phyloP scores from a whole-genome alignment of 2,888 invertebrate genomes.

The Sarcophaga caerulescens region DNA sequence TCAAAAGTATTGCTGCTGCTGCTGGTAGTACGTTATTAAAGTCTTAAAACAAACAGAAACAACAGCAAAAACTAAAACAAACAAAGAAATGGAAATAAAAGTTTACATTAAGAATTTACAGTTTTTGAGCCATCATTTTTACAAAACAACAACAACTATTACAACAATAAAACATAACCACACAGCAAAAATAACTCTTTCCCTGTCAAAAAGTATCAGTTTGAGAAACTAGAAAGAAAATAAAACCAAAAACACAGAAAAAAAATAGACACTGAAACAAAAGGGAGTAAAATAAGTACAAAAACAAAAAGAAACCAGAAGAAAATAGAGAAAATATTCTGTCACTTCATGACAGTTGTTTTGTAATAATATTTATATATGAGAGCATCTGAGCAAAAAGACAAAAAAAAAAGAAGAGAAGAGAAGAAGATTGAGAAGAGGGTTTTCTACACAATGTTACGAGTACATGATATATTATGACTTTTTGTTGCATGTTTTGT shows the following conservation, averaged over 20 bases:
- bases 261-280: background rate
- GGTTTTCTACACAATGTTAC: background rate
- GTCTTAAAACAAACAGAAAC: too few relatives aligned
- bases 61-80: too few relatives aligned
- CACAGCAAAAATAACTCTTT: background rate
- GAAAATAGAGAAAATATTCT: slow-evolving; percentile 30
- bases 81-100: too few relatives aligned
- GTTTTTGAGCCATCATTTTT: too few relatives aligned
- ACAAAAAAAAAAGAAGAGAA: background rate
- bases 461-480: slow-evolving; percentile 44
- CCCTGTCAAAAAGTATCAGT: background rate
- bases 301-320: background rate
- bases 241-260: too few relatives aligned
- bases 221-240: background rate
- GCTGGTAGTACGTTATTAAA: too few relatives aligned
- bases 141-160: too few relatives aligned
- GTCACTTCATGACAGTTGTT: slow-evolving; percentile 52
- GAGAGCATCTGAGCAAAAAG: background rate
- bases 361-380: slow-evolving; percentile 34
- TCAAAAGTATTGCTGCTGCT: too few relatives aligned
- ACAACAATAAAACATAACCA: too few relatives aligned
- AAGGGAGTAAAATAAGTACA: background rate
- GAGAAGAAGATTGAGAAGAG: background rate
- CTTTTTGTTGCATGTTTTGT: background rate
- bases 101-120: too few relatives aligned